Conservation (phyloP, 2,888 invertebrate genomes). For the Ferdinandea cuprea region DNA sequence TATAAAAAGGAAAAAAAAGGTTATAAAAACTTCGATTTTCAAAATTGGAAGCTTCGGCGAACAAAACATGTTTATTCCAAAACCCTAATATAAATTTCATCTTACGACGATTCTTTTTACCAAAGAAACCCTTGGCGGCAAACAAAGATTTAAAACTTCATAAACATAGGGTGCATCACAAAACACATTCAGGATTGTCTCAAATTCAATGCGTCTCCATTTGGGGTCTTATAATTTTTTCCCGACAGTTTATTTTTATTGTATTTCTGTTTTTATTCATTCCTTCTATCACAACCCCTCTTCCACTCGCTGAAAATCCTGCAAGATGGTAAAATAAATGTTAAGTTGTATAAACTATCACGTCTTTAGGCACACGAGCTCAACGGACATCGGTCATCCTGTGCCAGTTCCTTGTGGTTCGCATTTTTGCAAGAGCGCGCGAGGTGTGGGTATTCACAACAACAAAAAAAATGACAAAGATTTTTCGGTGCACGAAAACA, state of each 20-base stretch:
- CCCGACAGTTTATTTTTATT: no score
- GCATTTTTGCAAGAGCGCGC: conserved; percentile 47
- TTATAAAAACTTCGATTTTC: no score
- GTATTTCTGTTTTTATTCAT: neutral
- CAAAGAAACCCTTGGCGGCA: no score
- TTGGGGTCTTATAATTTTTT: no score
- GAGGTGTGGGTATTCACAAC: conserved; percentile 63
- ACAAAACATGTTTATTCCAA: no score
- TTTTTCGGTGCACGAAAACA: conserved; percentile 74
- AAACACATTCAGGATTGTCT: neutral
- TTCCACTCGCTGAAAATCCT: conserved; percentile 36
- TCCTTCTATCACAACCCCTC: neutral
- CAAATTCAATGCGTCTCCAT: no score
- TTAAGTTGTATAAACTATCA: conserved; percentile 74
- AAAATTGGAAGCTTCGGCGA: no score
- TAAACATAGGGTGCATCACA: conserved; percentile 20
- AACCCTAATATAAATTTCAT: no score
- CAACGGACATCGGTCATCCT: conserved; percentile 71
- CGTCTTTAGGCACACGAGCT: conserved; percentile 74
- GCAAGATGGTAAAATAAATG: conserved; percentile 70
- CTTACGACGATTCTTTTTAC: no score
- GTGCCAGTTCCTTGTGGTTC: conserved; percentile 23
- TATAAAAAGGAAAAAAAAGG: no score
- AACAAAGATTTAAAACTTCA: no score
- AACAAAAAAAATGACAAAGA: conserved; percentile 52